These are phyloP conservation scores for Caranx ignobilis DNA, from an alignment of 2,113 vertebrate species.

Conservation along the genomic window DNA sequence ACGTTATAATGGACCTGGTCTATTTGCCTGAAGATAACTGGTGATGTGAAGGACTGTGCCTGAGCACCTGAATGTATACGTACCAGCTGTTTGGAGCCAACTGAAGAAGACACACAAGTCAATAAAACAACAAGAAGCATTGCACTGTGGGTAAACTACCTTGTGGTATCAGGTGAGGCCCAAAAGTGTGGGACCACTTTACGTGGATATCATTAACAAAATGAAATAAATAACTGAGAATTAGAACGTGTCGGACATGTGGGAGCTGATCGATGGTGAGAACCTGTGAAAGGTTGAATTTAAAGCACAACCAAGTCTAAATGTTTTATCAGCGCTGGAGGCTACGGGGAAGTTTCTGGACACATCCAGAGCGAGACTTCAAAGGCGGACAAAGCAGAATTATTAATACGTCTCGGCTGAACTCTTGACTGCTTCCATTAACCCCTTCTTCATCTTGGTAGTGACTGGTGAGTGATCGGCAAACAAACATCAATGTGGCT, in stretches of 20 bases:
- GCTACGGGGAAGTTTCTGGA: neutral
- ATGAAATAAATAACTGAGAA: neutral
- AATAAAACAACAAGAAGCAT: too few species aligned
- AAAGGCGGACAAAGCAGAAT: neutral
- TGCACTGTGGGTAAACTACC: too few species aligned
- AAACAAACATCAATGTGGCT: constrained; percentile 21
- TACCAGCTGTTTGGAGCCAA: too few species aligned
- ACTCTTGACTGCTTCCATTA: neutral
- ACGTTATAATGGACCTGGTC: too few species aligned
- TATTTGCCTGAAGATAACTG: too few species aligned
- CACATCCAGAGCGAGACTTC: neutral
- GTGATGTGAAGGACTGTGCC: too few species aligned
- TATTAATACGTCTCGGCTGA: neutral
- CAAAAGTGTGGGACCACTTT: too few species aligned
- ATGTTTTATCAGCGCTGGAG: neutral
- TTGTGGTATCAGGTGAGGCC: too few species aligned
- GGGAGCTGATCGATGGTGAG: neutral
- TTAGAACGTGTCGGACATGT: neutral
- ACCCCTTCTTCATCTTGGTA: neutral
- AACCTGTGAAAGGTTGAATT: neutral
- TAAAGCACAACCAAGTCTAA: neutral
- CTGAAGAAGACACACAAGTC: too few species aligned
- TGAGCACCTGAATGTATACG: too few species aligned
- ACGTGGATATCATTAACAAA: too few species aligned
- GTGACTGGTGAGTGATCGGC: neutral